These are phyloP conservation scores for Crioceris asparagi DNA, from an alignment of 2,888 invertebrate species.

Conservation along the genomic window DNA sequence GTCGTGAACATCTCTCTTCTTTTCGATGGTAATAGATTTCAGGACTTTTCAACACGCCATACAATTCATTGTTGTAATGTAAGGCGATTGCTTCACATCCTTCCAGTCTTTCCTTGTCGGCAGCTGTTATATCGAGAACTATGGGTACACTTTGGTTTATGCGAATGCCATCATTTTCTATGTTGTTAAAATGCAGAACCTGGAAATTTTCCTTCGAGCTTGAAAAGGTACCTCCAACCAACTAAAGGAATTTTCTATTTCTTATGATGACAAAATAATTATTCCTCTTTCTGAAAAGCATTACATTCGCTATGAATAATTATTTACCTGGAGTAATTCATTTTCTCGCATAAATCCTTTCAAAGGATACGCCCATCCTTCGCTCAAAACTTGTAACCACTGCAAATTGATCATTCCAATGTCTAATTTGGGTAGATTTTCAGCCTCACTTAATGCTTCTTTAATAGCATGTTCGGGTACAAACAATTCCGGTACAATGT, in stretches of 20 bases:
- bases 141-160: slow-evolving; percentile 91
- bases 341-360: slow-evolving; percentile 51
- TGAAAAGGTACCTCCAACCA: no score
- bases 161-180: slow-evolving; percentile 58
- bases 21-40: slow-evolving; percentile 91
- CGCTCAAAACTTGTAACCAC: slow-evolving; percentile 79
- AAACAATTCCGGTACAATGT: slow-evolving; percentile 62
- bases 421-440: slow-evolving; percentile 58
- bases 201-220: slow-evolving; percentile 34
- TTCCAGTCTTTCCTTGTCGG: slow-evolving; percentile 59
- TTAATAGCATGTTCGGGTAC: slow-evolving; percentile 53
- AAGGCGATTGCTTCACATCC: slow-evolving; percentile 54
- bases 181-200: slow-evolving; percentile 80
- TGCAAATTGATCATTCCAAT: slow-evolving; percentile 77
- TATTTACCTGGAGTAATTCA: slow-evolving; percentile 56
- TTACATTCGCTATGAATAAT: no score
- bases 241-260: no score
- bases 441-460: slow-evolving; percentile 57
- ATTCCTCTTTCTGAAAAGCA: no score
- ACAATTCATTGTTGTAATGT: slow-evolving; percentile 48
- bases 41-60: slow-evolving; percentile 68
- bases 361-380: slow-evolving; percentile 95
- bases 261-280: no score
- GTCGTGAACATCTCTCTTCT: slow-evolving; percentile 78
- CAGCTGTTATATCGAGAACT: slow-evolving; percentile 66